Evolutionary conservation across 2,888 invertebrate genomes (phyloP), one percentile per base, ranked within the genome.

Genomic region (Dryadula phaetusa): DNA sequence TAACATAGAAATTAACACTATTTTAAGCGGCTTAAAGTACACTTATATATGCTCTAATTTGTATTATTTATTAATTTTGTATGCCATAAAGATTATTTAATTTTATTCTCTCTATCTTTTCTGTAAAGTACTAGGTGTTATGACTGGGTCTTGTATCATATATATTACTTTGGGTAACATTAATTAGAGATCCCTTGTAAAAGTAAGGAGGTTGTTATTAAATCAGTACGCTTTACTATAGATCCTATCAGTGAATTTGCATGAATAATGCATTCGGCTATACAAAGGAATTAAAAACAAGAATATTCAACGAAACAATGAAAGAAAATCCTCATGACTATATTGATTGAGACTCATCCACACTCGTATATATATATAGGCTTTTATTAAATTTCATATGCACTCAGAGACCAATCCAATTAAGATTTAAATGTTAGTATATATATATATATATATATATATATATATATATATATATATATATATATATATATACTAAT

Each of bases 181-280:
- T 32, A 18, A 52, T 52, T 52, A 28, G 28, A 32, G 10, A 10
- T 52, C 28, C 16, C 28, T 18, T 32, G 28, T 52, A 52, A 52
- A 52, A 28, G 28, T 32, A 10, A 32, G 16, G 28, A 12, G 10
- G 10, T 52, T 16, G 28, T 52, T 16, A 16, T 10, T 37, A 37
- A 12, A 7, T 3, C 28, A n/a, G 22, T 22, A 22, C 22, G 14
- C 32, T 54, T 49, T 42, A 42, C 42, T 42, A 56, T 14, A 42
- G 37, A 5, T 40, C 25, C 25, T 40, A 37, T 46, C 37, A 46
- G 56, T 32, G 53, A 18, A 20, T 58, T 25, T 34, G 25, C 16
- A 58, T 64, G 16, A 28, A 28, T 49, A 49, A 64, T 64, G 58
- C 28, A 49, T 58, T 56, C 47, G 20, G 40, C n/a, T 28, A 20